These are phyloP conservation scores for Actinernus sp. DNA, from an alignment of 92 coral and sea anemone species.

Conservation along the genomic window DNA sequence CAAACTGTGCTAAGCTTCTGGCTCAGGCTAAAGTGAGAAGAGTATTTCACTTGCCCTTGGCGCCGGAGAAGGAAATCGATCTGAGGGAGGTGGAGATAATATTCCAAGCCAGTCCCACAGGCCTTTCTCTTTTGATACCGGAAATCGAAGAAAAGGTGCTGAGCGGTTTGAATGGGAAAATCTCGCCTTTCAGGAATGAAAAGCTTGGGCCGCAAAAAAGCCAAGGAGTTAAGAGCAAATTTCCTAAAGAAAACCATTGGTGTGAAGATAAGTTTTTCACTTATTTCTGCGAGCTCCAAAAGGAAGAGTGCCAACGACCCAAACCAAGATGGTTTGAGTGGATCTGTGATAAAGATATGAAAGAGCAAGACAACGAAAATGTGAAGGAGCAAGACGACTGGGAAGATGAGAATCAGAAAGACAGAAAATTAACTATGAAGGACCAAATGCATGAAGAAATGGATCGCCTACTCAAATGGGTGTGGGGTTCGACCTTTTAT, in stretches of 20 bases:
- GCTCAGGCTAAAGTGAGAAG: conserved; percentile 27
- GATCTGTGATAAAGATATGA: too few relatives aligned
- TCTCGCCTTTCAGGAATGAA: too few relatives aligned
- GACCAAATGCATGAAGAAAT: too few relatives aligned
- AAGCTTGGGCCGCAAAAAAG: too few relatives aligned
- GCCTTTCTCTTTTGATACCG: conserved; percentile 26
- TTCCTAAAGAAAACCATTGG: not conserved
- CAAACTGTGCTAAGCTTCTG: conserved; percentile 40
- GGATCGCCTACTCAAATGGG: not conserved
- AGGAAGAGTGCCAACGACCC: too few relatives aligned
- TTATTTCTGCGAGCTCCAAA: too few relatives aligned
- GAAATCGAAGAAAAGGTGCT: not conserved
- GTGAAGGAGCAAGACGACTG: not conserved
- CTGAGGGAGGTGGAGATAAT: conserved; percentile 21
- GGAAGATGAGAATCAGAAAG: not conserved
- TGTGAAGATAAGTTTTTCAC: not conserved
- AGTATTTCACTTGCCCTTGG: conserved; percentile 42
- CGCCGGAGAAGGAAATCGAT: conserved; percentile 32
- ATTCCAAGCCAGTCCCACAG: conserved; percentile 29
- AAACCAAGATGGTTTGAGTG: too few relatives aligned
- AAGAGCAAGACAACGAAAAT: not conserved
- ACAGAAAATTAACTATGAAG: not conserved
- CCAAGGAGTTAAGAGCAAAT: not conserved
- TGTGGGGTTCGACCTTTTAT: not conserved
- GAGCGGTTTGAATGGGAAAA: too few relatives aligned